phyloP scores from a whole-genome alignment of 2,113 vertebrate genomes.

The Salvator merianae region DNA sequence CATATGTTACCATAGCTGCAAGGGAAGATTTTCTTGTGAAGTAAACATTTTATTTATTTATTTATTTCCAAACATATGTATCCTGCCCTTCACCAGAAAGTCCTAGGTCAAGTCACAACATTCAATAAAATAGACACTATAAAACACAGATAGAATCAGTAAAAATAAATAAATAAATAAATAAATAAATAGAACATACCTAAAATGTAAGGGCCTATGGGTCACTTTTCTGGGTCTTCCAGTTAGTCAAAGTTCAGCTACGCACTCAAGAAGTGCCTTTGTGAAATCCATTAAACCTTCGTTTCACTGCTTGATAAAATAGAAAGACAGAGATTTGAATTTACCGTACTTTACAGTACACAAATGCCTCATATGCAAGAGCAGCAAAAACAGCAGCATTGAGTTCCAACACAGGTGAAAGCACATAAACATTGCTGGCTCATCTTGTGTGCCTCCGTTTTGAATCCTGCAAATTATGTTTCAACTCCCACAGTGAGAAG shows the following conservation, averaged over 20 bases:
- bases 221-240: background rate
- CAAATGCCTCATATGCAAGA: background rate
- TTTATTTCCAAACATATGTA: too few relatives aligned
- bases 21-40: too few relatives aligned
- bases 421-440: slow-evolving; percentile 50
- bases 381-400: background rate
- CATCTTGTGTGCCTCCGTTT: slow-evolving; percentile 55
- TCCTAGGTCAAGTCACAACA: too few relatives aligned
- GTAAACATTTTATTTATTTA: too few relatives aligned
- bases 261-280: background rate
- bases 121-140: too few relatives aligned
- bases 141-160: too few relatives aligned
- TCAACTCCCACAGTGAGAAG: slow-evolving; percentile 39
- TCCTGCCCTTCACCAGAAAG: too few relatives aligned
- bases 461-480: slow-evolving; percentile 54
- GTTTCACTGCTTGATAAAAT: background rate
- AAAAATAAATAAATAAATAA: too few relatives aligned
- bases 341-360: background rate
- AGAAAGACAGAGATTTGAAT: background rate
- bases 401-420: background rate
- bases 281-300: too few relatives aligned
- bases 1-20: too few relatives aligned
- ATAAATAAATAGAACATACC: too few relatives aligned
- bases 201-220: background rate
- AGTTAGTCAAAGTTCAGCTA: background rate